Evolutionary conservation across 1,140 invertebrate species (phyloP), one percentile per base, ranked within the genome.

Genomic region (Micrasema minimum): DNA sequence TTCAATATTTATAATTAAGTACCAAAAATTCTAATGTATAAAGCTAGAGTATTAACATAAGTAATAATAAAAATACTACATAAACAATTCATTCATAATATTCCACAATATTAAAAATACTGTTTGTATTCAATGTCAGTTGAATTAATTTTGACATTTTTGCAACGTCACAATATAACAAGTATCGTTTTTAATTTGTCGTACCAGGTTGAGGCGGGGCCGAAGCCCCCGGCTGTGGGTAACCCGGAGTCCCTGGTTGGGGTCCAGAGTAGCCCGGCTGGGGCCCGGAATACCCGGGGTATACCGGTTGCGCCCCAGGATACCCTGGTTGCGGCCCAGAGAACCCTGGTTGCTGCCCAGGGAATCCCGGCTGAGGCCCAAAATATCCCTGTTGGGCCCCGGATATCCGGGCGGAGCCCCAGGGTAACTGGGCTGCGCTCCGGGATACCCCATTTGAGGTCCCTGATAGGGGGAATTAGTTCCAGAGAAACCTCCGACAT

Each of bases 281-380:
- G 7, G 66, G 35, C n/a, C 16, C 38, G 10, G 66, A 31, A 31
- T 50, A 50, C 50, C 77, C 75, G 18, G 78, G 77, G 16, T 77
- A 80, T 3, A 77, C 80, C 16, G 41, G 31, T 18, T 61, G 61
- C 57, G 77, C 75, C 61, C 77, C 74, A 23, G 79, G 78, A 35
- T 78, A 81, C 7, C 80, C 80, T 69, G 48, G 74, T 18, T 48
- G 70, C 6, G 26, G 16, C 35, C 41, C 51, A n/a, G 72, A 53
- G 62, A 61, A 71, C 11, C 65, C 71, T 37, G 35, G 48, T 11
- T 45, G 46, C 3, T 48, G 12, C 6, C 64, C 64, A 9, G 43
- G 53, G 50, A 50, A 66, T 3, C 70, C 57, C 11, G 16, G 57
- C 41, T 69, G 69, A 9, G 43, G 10, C 3, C 69, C 72, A 12